Base-by-base conservation (phyloP, 2,888 invertebrate species). In the Halocaridina rubra region DNA sequence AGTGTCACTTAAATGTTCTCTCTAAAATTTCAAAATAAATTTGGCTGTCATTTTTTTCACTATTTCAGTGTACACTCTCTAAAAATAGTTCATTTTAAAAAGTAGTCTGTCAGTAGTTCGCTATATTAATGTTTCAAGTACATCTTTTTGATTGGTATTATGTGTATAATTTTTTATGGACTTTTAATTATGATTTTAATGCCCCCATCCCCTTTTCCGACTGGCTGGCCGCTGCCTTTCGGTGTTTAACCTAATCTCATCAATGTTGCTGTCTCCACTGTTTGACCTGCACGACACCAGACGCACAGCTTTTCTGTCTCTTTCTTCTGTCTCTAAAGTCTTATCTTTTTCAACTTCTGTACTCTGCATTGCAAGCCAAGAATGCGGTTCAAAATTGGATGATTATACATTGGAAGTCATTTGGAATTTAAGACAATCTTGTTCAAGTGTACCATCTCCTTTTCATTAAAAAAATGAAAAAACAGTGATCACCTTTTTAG, bases 241-340 rank as follows among this genome's bases (percentile, higher is more conserved):
- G 67, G 10, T 46, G 16, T 67, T 19, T 16, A 27, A 72, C 33
- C 30, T 22, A 7, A 2, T 59, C 61, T 59, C 61, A 46, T 74
- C 75, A 39, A 59, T 72, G 29, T 46, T 27, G 39, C 33, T 27
- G 16, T 53, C 24, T 33, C 64, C 33, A 71, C 81, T 75, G 71
- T 81, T 81, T 81, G 81, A 81, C 81, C 81, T 81, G 81, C 81
- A 81, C 81, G 81, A 72, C 81, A 75, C 75, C 64, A 81, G 67
- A 67, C 39, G 30, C 67, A 24, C 69, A 39, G 27, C 24, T 69
- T 67, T 22, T 46, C 46, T 46, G 53, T 67, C 53, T 53, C 30
- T 53, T 27, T 39, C 27, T 53, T 39, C 79, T 79, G 53, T 79
- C 69, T 79, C n/a, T n/a, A n/a, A n/a, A n/a, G n/a, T n/a, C n/a